Conservation (phyloP, 2,888 invertebrate genomes). For the Trilocha varians region DNA sequence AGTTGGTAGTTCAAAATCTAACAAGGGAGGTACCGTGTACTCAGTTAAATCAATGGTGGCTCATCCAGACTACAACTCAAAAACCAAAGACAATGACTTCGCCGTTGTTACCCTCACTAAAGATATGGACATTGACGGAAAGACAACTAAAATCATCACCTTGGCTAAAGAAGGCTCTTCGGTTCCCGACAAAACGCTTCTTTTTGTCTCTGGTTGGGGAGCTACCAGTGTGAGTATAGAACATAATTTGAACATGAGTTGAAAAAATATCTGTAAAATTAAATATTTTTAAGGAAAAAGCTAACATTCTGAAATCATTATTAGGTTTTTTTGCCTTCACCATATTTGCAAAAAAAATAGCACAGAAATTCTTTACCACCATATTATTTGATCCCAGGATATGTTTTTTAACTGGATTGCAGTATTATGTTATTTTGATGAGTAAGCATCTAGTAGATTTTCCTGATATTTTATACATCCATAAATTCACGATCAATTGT, state of each 20-base stretch:
- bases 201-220: slow-evolving; percentile 56
- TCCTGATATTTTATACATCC: too few relatives aligned
- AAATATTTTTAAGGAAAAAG: not conserved
- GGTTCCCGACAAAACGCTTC: slow-evolving; percentile 26
- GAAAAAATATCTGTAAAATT: too few relatives aligned
- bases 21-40: slow-evolving; percentile 52
- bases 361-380: too few relatives aligned
- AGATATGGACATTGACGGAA: slow-evolving; percentile 39
- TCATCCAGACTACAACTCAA: slow-evolving; percentile 51
- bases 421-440: too few relatives aligned
- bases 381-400: too few relatives aligned
- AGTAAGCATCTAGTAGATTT: too few relatives aligned
- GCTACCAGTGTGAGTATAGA: slow-evolving; percentile 36
- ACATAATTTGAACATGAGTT: not conserved
- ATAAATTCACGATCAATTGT: too few relatives aligned
- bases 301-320: not conserved
- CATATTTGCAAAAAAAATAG: too few relatives aligned
- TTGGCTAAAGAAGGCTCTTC: slow-evolving; percentile 21
- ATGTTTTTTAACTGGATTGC: too few relatives aligned
- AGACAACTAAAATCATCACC: slow-evolving; percentile 24
- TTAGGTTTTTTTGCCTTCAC: too few relatives aligned
- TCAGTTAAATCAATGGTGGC: slow-evolving; percentile 25
- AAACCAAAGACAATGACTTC: slow-evolving; percentile 55
- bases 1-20: slow-evolving; percentile 45
- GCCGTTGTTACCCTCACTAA: slow-evolving; percentile 40